Base-by-base conservation (phyloP, 2,797 vertebrate genomes). In the Lacerta viridis region DNA sequence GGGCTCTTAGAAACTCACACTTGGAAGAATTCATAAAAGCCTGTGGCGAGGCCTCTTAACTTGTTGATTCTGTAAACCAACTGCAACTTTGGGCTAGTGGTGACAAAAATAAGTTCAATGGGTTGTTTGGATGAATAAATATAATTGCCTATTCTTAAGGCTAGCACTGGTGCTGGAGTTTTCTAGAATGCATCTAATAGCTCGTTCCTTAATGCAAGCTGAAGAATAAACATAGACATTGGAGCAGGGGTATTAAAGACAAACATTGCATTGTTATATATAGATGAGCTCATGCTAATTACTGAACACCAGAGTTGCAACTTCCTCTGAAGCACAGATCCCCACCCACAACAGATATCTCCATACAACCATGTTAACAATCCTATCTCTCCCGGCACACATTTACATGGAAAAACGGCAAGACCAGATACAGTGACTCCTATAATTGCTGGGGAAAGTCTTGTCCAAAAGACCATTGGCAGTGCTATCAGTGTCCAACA, bases 41-140 rank as follows among this genome's bases (percentile, higher is more conserved):
- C 76, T 86, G 64, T 50, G 27, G 77, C 41, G 82, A 86, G 83
- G 64, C 55, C 39, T 15, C 33, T 91, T 80, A 75, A 83, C 50
- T 55, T 79, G 2, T 43, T 5, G 0, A 0, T 0, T 91, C 61
- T 87, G 13, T 82, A 68, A 86, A 46, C 11, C 0, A 83, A 86
- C 33, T n/a, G 43, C 78, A 61, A 89, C 76, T 81, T 76, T n/a
- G 80, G 85, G 50, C 36, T 9, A 43, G n/a, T 4, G 0, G 0
- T 84, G 59, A 88, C 84, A 89, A 11, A 80, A 80, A 36, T 13
- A 7, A 59, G 71, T 78, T 75, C 29, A 66, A 20, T 20, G 3
- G 43, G n/a, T 59, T n/a, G 55, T 74, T 78, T n/a, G 33, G n/a
- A 7, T 74, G 20, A 78, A 72, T 87, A 81, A 74, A 50, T 33